phyloP scores from a whole-genome alignment of 1,140 invertebrate genomes.

The Leptoteleia sp. region DNA sequence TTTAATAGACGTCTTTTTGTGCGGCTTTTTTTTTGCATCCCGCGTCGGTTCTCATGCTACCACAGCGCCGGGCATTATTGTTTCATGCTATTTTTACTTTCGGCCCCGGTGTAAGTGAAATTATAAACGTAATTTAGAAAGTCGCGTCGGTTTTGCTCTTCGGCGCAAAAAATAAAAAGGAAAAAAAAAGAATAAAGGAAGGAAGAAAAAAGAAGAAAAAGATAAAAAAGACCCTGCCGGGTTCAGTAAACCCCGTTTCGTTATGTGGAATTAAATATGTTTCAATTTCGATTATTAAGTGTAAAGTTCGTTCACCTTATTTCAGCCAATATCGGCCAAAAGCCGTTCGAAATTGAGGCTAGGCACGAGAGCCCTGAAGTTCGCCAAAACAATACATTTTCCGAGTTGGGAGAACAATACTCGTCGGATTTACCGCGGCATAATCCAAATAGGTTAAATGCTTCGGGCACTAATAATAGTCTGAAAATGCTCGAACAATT shows the following conservation, averaged over 20 bases:
- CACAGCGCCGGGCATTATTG: conserved; percentile 26
- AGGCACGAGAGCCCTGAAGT: conserved; percentile 31
- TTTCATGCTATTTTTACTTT: conserved; percentile 47
- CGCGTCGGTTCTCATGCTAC: conserved; percentile 12
- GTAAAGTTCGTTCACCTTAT: conserved; percentile 44
- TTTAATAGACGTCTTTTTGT: conserved; percentile 39
- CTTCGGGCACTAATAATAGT: conserved; percentile 32
- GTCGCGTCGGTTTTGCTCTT: conserved; percentile 10
- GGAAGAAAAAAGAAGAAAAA: no score
- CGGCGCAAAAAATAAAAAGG: no score
- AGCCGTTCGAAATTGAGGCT: conserved; percentile 24
- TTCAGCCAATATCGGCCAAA: conserved; percentile 21
- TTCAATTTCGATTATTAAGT: conserved; percentile 47
- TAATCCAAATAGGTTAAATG: conserved; percentile 45
- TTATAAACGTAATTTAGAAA: conserved; percentile 49
- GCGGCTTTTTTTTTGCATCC: conserved; percentile 28
- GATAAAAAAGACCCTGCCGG: conserved; percentile 9
- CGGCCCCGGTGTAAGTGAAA: conserved; percentile 27
- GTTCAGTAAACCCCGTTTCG: conserved; percentile 15
- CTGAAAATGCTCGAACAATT: conserved; percentile 3
- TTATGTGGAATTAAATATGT: conserved; percentile 21
- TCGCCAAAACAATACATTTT: conserved; percentile 43
- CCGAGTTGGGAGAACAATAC: conserved; percentile 35
- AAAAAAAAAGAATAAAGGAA: no score
- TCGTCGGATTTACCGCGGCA: conserved; percentile 7